Base-by-base conservation (phyloP, 2,113 vertebrate genomes). In the Gracilinanus agilis region DNA sequence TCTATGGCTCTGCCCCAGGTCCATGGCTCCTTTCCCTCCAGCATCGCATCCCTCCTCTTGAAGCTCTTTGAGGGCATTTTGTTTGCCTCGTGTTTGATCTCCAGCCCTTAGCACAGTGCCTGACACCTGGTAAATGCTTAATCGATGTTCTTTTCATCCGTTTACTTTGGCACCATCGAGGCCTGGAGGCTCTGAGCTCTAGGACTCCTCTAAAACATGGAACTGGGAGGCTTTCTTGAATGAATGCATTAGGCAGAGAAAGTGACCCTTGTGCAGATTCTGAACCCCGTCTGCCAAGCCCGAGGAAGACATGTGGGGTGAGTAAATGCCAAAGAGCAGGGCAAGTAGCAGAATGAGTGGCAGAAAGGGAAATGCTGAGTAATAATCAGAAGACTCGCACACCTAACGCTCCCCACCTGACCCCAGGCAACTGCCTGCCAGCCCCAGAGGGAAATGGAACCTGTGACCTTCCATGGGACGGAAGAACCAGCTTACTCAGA, bases 221-320 rank as follows among this genome's bases (percentile, higher is more conserved):
- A 24, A 49, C 90, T 49, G 44, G 25, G 55, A 21, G 49, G 44
- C 21, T 83, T 34, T 67, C 29, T 49, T 27, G 34, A 55, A 61
- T n/a, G 13, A 7, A 1, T 21, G 16, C n/a, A n/a, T 75, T 29
- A n/a, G 6, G 67, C 34, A n/a, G 67, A 40, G 67, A 83, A n/a
- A 23, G 2, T 8, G n/a, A 40, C n/a, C 67, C 25, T 67, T 53
- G 16, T 92, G 27, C 19, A 92, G 53, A 24, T 55, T 93, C 88
- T 55, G 58, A 29, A 83, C 67, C 6, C 19, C n/a, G 61, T 5
- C 61, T 25, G 23, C 55, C 67, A 88, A 25, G 23, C 89, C 89
- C 75, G 55, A 96, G 90, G 44, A 93, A 93, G 95, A 53, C 49
- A 91, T 54, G 91, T 61, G 61, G 21, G 24, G 53, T 93, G 92